Percentiles rank a stretch among this genome's conserved stretches.
phyloP scores from a whole-genome alignment of 2,888 invertebrate genomes.

The Trachelus tabidus region DNA sequence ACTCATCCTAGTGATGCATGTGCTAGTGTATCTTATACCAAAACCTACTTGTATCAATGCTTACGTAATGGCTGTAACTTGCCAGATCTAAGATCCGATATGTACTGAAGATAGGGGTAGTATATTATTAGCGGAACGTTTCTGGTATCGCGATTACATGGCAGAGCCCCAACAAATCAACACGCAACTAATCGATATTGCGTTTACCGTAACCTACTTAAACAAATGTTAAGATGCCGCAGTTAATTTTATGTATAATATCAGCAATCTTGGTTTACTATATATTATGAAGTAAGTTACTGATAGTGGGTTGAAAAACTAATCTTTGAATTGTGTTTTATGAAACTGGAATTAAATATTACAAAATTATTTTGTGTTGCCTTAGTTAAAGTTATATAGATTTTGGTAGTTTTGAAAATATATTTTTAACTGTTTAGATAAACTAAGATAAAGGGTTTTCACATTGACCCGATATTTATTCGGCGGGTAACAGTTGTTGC shows the following conservation, averaged over 20 bases:
- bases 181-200: neutral
- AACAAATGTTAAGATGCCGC: no score
- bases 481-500: neutral
- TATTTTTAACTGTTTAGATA: no score
- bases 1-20: neutral
- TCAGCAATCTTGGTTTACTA: neutral
- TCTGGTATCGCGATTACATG: neutral
- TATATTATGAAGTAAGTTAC: neutral
- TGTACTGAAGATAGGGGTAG: neutral
- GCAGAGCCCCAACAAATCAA: neutral
- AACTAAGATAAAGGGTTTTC: neutral
- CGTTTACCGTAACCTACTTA: neutral
- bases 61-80: neutral
- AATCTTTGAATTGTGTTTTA: neutral
- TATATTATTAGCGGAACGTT: neutral
- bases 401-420: no score
- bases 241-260: neutral
- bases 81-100: neutral
- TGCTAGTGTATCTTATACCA: neutral
- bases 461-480: neutral
- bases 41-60: neutral
- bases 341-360: neutral
- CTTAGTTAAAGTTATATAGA: neutral
- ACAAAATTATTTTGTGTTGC: neutral
- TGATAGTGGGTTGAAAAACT: neutral